phyloP scores from a whole-genome alignment of 2,888 invertebrate species.

The Sympetrum striolatum region DNA sequence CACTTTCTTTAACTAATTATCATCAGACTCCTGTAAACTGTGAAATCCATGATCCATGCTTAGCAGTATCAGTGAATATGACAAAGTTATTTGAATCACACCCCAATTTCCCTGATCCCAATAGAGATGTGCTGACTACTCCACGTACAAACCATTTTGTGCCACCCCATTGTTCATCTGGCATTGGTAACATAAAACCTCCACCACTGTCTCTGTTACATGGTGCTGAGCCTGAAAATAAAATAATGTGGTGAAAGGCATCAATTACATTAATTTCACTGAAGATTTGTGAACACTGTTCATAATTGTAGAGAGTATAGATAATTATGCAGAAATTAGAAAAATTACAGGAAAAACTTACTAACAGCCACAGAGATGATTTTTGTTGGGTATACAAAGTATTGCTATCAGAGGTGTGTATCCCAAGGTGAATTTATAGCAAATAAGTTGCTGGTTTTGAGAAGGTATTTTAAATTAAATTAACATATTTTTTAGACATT shows the following conservation, averaged over 20 bases:
- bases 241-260: background rate
- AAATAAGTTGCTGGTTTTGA: too few relatives aligned
- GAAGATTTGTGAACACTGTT: too few relatives aligned
- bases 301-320: too few relatives aligned
- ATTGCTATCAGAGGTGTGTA: too few relatives aligned
- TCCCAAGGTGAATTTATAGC: too few relatives aligned
- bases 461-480: too few relatives aligned
- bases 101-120: constrained; percentile 47
- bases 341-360: too few relatives aligned
- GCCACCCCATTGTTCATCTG: constrained; percentile 27
- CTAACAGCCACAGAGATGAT: too few relatives aligned
- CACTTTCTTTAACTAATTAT: background rate
- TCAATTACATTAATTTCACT: too few relatives aligned
- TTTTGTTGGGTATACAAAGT: too few relatives aligned
- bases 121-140: constrained; percentile 52
- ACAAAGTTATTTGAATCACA: constrained; percentile 48
- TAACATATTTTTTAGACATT: too few relatives aligned
- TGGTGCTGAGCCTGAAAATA: constrained; percentile 51
- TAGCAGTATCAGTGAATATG: constrained; percentile 49
- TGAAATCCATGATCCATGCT: constrained; percentile 50
- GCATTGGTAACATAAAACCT: constrained; percentile 50
- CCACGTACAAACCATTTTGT: constrained; percentile 53
- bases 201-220: constrained; percentile 55
- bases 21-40: background rate
- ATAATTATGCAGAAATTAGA: too few relatives aligned